Evolutionary conservation across 2,113 vertebrate species (phyloP), one percentile per base, ranked within the genome.

Genomic region (Mobula birostris): DNA sequence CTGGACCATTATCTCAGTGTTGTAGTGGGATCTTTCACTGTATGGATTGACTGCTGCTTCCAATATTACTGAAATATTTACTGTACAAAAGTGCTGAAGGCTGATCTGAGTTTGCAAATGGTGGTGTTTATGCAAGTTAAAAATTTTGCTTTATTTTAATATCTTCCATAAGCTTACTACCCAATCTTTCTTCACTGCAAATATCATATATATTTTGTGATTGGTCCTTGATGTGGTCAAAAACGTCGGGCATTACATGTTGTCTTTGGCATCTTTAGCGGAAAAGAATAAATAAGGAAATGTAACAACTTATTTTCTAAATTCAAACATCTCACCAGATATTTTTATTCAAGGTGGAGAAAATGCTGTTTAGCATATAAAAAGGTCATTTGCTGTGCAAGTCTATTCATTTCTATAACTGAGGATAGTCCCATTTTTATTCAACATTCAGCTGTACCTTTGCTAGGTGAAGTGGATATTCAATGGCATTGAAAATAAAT

Each of bases 201-300:
- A 48, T 48, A 2, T 48, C 48, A 48, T 27, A 85, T 27, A 85
- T 27, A 85, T 48, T 7, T 24, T 85, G n/a, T 19, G 78, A 0
- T 17, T 17, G 32, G 36, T 15, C 14, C 78, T 80, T 80, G 15
- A 36, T 80, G 78, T 15, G 11, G 14, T 80, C 32, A 58, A 48
- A 48, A 27, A 58, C 8, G 21, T 27, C 24, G 82, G 48, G 82
- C 8, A 4, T 56, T 85, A 85, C 40, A 4, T 48, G 3, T 48
- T 48, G 48, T 48, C 48, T 48, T 4, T 48, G 0, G 48, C 48
- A 48, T 48, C 3, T 48, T 48, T 4, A 48, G 48, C 48, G 48
- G 48, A 2, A 48, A 56, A 85, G 82, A 85, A 85, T 85, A 83
- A 83, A 56, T 83, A 85, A 58, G 58, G 82, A 56, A 85, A 85